A percentile compares a stretch with the other conserved stretches of the same genome.
Evolutionary conservation across 2,888 invertebrate species (phyloP).

Genomic region (Eurytoma adleriae): DNA sequence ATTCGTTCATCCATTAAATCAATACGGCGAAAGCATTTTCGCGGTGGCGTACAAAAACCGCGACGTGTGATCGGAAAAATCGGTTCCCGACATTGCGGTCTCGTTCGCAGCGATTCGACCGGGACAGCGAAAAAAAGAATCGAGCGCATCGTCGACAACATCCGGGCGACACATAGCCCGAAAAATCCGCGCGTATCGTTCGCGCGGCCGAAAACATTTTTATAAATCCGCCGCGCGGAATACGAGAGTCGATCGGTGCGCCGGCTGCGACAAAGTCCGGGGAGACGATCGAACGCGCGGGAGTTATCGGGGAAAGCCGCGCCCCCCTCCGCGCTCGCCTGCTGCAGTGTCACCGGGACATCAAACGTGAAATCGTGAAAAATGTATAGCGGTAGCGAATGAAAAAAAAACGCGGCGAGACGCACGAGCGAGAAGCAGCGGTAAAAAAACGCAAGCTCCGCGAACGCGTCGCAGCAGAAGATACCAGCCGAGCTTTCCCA

Average conservation of each 20-base stretch:
- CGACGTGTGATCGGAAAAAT: no score
- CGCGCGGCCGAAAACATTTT: conserved; percentile 3
- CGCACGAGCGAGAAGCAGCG: neutral
- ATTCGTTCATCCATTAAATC: no score
- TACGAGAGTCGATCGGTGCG: conserved; percentile 8
- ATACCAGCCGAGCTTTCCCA: no score
- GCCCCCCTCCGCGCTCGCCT: no score
- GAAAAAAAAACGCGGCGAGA: neutral
- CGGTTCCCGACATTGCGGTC: no score
- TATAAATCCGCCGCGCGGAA: conserved; percentile 17
- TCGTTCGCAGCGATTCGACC: no score
- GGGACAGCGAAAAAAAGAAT: neutral
- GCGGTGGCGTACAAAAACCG: no score
- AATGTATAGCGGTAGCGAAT: neutral
- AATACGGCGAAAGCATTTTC: no score
- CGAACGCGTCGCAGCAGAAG: neutral
- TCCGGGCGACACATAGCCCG: neutral
- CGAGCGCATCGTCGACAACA: neutral
- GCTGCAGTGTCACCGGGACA: neutral
- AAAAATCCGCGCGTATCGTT: neutral
- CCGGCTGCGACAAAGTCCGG: conserved; percentile 10
- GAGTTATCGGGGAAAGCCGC: neutral
- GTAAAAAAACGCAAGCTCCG: neutral
- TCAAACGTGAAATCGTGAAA: conserved; percentile 24
- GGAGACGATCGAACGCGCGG: conserved; percentile 4